phyloP scores from a whole-genome alignment of 1,140 invertebrate genomes.

The Phocides pigmalion region DNA sequence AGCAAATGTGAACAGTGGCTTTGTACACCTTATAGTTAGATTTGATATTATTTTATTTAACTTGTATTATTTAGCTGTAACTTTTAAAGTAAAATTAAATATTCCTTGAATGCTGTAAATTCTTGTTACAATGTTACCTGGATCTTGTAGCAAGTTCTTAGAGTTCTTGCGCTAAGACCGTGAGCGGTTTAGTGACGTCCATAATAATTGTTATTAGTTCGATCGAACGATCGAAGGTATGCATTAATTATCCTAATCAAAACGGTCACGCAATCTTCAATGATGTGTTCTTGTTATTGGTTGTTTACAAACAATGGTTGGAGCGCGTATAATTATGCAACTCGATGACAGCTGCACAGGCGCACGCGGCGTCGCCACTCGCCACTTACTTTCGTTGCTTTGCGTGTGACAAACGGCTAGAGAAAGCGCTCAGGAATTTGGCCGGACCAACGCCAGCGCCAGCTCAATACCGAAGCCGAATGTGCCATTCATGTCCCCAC shows the following conservation, averaged over 20 bases:
- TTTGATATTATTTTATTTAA: no score
- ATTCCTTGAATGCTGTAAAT: no score
- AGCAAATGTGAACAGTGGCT: no score
- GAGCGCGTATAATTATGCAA: constrained; percentile 81
- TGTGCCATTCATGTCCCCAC: background rate
- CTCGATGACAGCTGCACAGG: constrained; percentile 62
- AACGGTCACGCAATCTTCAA: constrained; percentile 61
- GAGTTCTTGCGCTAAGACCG: background rate
- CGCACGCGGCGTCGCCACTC: constrained; percentile 51
- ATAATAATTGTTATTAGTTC: constrained; percentile 29
- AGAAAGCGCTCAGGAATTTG: constrained; percentile 82
- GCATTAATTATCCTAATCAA: constrained; percentile 57
- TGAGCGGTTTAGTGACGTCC: constrained; percentile 17
- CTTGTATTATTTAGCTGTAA: no score
- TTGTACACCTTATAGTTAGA: no score
- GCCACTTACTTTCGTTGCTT: constrained; percentile 76
- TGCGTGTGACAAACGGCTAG: constrained; percentile 58
- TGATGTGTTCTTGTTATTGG: constrained; percentile 60
- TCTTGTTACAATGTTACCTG: no score
- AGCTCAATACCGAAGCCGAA: background rate
- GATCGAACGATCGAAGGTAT: constrained; percentile 35
- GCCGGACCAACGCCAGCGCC: constrained; percentile 43
- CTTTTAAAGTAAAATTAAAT: no score
- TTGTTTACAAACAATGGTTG: constrained; percentile 81
- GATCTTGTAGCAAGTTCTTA: background rate